Base-by-base conservation (phyloP, 2,113 vertebrate species). In the Herpailurus yagouaroundi region DNA sequence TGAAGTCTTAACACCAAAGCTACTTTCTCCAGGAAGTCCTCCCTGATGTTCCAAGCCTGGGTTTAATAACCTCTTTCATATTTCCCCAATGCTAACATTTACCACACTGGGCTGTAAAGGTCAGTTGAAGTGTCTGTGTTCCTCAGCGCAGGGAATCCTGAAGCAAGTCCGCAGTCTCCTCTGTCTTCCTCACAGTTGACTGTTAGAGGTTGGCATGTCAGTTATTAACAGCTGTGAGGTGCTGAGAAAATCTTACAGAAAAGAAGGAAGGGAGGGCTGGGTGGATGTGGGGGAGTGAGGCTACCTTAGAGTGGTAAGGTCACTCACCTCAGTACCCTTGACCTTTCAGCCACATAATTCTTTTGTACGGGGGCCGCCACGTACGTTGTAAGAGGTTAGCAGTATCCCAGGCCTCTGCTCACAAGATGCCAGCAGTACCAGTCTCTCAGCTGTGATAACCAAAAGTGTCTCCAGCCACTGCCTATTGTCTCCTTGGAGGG, bases 321-420 rank as follows among this genome's bases (percentile, higher is more conserved):
- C 74, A 63, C 77, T 45, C 25, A 4, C 45, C 7, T 36, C 0
- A 0, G 0, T 6, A 27, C 23, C 12, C 1, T 0, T 41, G 68
- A 68, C 11, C 1, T 82, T 33, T 36, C 12, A 13, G 85, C 55
- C 6, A 4, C 38, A 27, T 50, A 21, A 71, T 38, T 74, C 29
- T 45, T 55, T 83, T n/a, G 27, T 6, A 9, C 12, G 41, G 64
- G 41, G 7, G 12, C 45, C 10, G 18, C 15, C 63, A 63, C 50
- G 45, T 15, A 50, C 25, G 5, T 2, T 5, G 3, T 0, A 19
- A 48, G 31, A 69, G 12, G 7, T 23, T 7, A 36, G 36, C 11
- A 71, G 68, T 8, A 11, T 36, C 55, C 23, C 9, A 48, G 83
- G 27, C 50, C 29, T 79, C 89, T 57, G 15, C 18, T 5, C 9